Base-by-base conservation (phyloP, 2,797 vertebrate genomes). In the Syngnathus acus region DNA sequence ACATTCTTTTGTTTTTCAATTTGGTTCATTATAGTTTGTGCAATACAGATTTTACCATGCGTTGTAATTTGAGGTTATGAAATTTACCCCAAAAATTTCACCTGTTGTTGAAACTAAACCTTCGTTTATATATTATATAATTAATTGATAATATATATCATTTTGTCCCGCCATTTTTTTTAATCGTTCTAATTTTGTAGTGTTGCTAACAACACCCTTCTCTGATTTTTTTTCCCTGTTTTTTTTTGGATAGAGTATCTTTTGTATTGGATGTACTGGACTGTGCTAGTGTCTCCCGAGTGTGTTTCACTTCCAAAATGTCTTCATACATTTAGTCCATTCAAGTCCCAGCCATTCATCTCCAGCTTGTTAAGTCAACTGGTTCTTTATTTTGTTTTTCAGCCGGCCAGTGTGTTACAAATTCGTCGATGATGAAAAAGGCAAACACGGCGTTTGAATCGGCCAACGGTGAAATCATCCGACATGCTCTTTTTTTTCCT, bases 391-490 rank as follows among this genome's bases (percentile, higher is more conserved):
- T 69, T 78, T 21, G 70, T 69, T 77, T 50, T 51, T 51, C 50
- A 9, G 48, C 19, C 1, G 7, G 50, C 19, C 71, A 80, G 83
- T 84, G 78, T 80, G 83, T 87, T 80, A 78, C 82, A 84, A 87
- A 87, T 88, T 82, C 80, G 81, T 78, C 48, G 78, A 81, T 76
- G 85, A 88, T 84, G 79, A 84, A 87, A 84, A 77, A 81, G 81
- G 80, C 68, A 77, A 86, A 84, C 79, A 72, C 26, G 45, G 19
- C 14, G 68, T 77, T 77, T 82, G 81, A 84, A 82, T 63, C 62
- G 69, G 77, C 75, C 80, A 78, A 77, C 79, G 82, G 82, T 85
- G 84, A 86, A 87, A 82, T 82, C 83, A 80, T 71, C 82, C 65
- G 76, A 86, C 85, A 86, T 78, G 86, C 83, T 82, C 67, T 88